Percentiles rank a stretch among this genome's conserved stretches.
These are phyloP conservation scores for Sanderia malayensis DNA, from an alignment of 30 jellyfish, hydroid and myxozoan species.

Conservation along the genomic window DNA sequence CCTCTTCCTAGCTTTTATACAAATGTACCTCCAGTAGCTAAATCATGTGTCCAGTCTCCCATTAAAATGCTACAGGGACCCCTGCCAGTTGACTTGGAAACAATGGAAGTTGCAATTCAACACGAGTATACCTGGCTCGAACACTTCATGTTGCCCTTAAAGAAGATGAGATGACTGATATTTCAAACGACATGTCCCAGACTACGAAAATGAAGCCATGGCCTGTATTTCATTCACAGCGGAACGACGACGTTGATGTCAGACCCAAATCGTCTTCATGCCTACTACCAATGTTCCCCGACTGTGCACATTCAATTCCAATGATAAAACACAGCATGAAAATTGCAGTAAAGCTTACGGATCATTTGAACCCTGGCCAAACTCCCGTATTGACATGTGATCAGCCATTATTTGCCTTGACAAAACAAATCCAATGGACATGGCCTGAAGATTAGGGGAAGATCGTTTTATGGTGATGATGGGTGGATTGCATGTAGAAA, in stretches of 20 bases:
- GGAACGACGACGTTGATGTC: slow-evolving; percentile 7
- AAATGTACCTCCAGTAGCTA: slow-evolving; percentile 33
- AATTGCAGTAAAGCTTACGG: slow-evolving; percentile 15
- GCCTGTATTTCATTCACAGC: slow-evolving; percentile 25
- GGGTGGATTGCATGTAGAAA: slow-evolving; percentile 46
- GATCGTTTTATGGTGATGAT: slow-evolving; percentile 26
- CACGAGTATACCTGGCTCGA: slow-evolving; percentile 26
- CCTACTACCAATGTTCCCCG: slow-evolving; percentile 38
- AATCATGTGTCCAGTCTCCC: slow-evolving; percentile 27
- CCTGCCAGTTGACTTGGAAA: slow-evolving; percentile 3
- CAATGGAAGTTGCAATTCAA: slow-evolving; percentile 24
- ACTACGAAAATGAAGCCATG: slow-evolving; percentile 23
- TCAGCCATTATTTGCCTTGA: slow-evolving; percentile 61
- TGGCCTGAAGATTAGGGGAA: slow-evolving; percentile 35
- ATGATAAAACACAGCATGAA: slow-evolving; percentile 30
- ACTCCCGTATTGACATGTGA: slow-evolving; percentile 38
- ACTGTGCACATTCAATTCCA: slow-evolving; percentile 42
- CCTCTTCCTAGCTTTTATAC: slow-evolving; percentile 30
- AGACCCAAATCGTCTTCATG: slow-evolving; percentile 18
- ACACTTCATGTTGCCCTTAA: slow-evolving; percentile 27
- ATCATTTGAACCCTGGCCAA: slow-evolving; percentile 31
- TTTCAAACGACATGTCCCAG: slow-evolving; percentile 9
- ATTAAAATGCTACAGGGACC: slow-evolving; percentile 6
- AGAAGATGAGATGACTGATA: slow-evolving; percentile 9
- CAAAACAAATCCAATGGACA: slow-evolving; percentile 56